phyloP scores from a whole-genome alignment of 2,888 invertebrate genomes.

The Heliconius ethilla region DNA sequence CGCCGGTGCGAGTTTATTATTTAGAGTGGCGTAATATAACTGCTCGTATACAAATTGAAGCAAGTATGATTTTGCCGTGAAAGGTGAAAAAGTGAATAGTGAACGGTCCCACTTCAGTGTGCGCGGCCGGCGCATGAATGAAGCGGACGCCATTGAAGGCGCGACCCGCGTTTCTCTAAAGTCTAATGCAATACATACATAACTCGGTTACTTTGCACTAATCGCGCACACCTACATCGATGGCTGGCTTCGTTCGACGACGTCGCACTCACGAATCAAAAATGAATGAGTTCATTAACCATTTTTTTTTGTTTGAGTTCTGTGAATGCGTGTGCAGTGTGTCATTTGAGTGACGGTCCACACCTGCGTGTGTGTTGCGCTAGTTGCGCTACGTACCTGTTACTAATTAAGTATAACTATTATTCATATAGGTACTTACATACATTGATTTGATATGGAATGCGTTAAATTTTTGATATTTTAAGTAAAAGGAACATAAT shows the following conservation, averaged over 20 bases:
- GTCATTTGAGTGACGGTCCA: slow-evolving; percentile 39
- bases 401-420: not conserved
- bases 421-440: not conserved
- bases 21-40: slow-evolving; percentile 31
- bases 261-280: slow-evolving; percentile 52
- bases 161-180: slow-evolving; percentile 53
- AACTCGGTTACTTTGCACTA: slow-evolving; percentile 55
- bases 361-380: not conserved
- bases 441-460: not conserved
- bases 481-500: not conserved
- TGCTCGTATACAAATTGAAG: slow-evolving; percentile 36
- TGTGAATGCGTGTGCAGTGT: slow-evolving; percentile 55
- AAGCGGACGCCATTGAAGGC: slow-evolving; percentile 64
- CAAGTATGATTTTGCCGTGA: slow-evolving; percentile 46
- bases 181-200: slow-evolving; percentile 63
- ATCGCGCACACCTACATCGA: slow-evolving; percentile 46
- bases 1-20: slow-evolving; percentile 29
- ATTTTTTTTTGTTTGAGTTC: slow-evolving; percentile 48
- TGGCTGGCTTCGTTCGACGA: slow-evolving; percentile 35
- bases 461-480: not conserved
- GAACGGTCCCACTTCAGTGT: slow-evolving; percentile 58
- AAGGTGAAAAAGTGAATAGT: slow-evolving; percentile 56
- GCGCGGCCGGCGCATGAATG: slow-evolving; percentile 66
- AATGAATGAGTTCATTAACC: slow-evolving; percentile 70
- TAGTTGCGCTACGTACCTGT: not conserved